These are phyloP conservation scores for Scolopax mira DNA, from an alignment of 2,113 vertebrate species.

Conservation along the genomic window DNA sequence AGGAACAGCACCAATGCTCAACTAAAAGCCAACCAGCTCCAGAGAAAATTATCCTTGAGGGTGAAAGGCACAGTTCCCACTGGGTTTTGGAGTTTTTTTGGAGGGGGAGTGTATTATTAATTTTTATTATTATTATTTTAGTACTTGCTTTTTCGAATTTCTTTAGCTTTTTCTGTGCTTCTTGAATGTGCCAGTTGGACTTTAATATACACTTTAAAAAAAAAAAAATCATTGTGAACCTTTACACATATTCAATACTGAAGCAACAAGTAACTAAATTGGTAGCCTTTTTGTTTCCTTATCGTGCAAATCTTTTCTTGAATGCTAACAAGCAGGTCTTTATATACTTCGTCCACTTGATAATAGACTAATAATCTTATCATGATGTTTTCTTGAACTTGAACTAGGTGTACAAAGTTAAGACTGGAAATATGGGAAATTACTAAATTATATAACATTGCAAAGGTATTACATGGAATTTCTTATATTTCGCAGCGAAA, in stretches of 20 bases:
- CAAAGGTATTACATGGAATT: conserved; percentile 64
- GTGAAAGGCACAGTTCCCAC: background rate
- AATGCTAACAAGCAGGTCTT: conserved; percentile 51
- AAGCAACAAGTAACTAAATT: conserved; percentile 68
- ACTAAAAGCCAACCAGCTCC: background rate
- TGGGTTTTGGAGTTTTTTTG: no score
- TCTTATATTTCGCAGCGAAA: conserved; percentile 72
- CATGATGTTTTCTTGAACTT: conserved; percentile 61
- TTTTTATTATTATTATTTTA: background rate
- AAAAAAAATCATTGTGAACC: background rate
- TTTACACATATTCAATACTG: conserved; percentile 32
- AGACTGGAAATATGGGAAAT: conserved; percentile 55
- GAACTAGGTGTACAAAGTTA: conserved; percentile 57
- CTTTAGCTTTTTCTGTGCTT: background rate
- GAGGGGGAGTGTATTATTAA: no score
- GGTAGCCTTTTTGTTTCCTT: conserved; percentile 56
- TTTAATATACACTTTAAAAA: background rate
- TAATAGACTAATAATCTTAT: conserved; percentile 65
- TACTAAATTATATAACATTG: conserved; percentile 64
- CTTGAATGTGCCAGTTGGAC: background rate
- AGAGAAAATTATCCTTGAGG: background rate
- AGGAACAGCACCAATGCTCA: background rate
- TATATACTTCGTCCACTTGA: conserved; percentile 46
- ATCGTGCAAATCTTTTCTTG: conserved; percentile 41
- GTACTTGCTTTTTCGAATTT: background rate